phyloP scores from a whole-genome alignment of 2,113 vertebrate species.

The Cervus canadensis region DNA sequence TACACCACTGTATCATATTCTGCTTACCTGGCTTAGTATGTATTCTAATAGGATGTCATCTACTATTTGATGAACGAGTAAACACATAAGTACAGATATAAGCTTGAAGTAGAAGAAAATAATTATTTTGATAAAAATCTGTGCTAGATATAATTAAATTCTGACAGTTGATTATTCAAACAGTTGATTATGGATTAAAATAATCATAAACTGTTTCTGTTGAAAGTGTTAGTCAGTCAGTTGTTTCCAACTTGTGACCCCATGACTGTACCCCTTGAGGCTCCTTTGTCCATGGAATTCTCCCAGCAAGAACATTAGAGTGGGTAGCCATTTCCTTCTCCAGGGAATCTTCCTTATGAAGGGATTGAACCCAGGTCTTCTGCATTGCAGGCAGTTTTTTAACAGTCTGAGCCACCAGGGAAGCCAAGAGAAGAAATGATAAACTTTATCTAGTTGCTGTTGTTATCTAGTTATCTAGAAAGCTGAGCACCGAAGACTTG shows the following conservation, averaged over 20 bases:
- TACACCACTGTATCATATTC: not conserved
- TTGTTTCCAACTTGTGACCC: not conserved
- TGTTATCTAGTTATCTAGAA: not conserved
- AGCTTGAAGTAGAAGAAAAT: not conserved
- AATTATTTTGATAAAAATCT: not conserved
- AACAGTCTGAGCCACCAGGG: not conserved
- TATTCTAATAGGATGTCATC: not conserved
- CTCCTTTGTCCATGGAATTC: not conserved
- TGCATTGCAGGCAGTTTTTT: not conserved
- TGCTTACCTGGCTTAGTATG: not conserved
- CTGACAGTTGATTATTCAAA: not conserved
- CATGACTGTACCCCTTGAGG: not conserved
- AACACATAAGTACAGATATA: not conserved
- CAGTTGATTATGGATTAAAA: not conserved
- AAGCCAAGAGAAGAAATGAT: not conserved
- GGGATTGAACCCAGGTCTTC: accelerated
- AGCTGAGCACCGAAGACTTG: not conserved
- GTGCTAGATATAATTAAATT: not conserved
- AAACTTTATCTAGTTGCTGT: not conserved
- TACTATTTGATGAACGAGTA: not conserved
- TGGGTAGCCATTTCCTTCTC: not conserved
- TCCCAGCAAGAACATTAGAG: not conserved
- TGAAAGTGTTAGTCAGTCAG: not conserved
- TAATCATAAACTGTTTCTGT: not conserved
- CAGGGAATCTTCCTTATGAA: not conserved